phyloP scores from a whole-genome alignment of 1,140 invertebrate species.

The Rhagoletis zephyria region DNA sequence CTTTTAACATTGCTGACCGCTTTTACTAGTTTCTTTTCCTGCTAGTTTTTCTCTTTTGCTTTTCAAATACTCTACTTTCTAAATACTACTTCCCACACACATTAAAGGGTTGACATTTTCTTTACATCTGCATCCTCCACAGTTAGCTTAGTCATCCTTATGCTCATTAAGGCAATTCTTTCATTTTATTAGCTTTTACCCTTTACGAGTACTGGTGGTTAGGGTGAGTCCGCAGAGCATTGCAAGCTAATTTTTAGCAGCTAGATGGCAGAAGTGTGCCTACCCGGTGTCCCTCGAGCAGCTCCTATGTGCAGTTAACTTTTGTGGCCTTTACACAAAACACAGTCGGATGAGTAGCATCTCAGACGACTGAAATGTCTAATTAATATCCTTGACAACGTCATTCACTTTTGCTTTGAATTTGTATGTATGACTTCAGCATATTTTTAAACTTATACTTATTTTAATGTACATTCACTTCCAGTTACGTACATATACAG shows the following conservation, averaged over 20 bases:
- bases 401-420: background rate
- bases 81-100: background rate
- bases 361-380: conserved; percentile 14
- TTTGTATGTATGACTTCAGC: background rate
- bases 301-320: background rate
- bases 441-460: background rate
- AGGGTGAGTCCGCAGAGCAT: background rate
- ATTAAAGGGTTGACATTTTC: too few species aligned
- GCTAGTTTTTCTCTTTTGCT: background rate
- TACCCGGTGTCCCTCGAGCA: too few species aligned
- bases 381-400: conserved; percentile 24
- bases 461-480: background rate
- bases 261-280: background rate
- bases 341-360: background rate
- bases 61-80: background rate
- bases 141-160: background rate
- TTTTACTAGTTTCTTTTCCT: background rate
- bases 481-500: background rate
- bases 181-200: conserved; percentile 2
- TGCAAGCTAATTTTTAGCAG: background rate
- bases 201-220: background rate
- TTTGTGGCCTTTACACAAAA: conserved; percentile 1
- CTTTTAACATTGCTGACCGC: background rate
- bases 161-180: background rate
- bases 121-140: background rate